These are phyloP conservation scores for Bibio marci DNA, from an alignment of 2,888 invertebrate genomes.

Conservation along the genomic window DNA sequence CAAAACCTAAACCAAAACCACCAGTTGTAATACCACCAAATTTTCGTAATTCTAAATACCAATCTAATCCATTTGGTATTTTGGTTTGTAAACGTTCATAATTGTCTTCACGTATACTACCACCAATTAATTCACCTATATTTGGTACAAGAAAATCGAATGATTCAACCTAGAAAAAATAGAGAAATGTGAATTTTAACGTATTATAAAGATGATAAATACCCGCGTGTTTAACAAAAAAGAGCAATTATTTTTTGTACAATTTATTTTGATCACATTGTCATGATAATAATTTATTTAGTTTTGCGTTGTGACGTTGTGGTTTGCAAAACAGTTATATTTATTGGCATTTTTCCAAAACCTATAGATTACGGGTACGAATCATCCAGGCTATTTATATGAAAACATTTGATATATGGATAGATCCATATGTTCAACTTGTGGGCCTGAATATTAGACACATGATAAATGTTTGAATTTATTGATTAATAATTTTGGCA, in stretches of 20 bases:
- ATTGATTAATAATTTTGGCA: too few relatives aligned
- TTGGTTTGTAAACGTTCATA: constrained; percentile 42
- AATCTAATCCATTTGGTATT: constrained; percentile 56
- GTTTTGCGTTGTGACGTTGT: too few relatives aligned
- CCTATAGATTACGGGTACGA: too few relatives aligned
- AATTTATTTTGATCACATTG: neutral
- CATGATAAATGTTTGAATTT: too few relatives aligned
- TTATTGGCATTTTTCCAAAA: too few relatives aligned
- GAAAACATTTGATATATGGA: too few relatives aligned
- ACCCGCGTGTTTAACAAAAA: neutral
- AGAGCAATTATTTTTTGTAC: neutral
- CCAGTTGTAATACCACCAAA: constrained; percentile 82
- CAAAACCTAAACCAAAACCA: constrained; percentile 94
- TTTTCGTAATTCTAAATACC: constrained; percentile 82
- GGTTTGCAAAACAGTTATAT: too few relatives aligned
- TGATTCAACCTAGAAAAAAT: constrained; percentile 45
- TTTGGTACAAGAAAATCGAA: constrained; percentile 76
- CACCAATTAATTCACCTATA: constrained; percentile 90
- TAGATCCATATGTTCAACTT: too few relatives aligned
- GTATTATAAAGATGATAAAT: constrained; percentile 1
- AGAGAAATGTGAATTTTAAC: constrained; percentile 1
- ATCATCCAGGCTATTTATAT: too few relatives aligned
- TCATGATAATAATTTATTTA: too few relatives aligned
- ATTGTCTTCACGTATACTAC: constrained; percentile 78
- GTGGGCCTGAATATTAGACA: too few relatives aligned